Percentiles rank a stretch among this genome's conserved stretches.
phyloP scores from a whole-genome alignment of 2,797 vertebrate species.

The Anas georgica region DNA sequence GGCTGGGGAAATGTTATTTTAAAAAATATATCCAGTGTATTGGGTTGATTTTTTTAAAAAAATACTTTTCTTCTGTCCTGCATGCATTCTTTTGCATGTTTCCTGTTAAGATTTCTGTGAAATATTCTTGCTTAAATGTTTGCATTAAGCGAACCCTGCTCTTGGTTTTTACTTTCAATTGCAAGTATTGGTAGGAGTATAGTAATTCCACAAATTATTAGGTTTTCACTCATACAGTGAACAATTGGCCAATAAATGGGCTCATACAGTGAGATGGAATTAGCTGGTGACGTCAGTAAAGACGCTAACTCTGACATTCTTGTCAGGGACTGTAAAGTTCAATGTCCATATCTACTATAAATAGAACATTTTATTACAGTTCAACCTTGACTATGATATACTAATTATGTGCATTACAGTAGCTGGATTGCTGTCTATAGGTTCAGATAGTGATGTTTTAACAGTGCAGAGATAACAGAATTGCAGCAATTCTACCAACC shows the following conservation, averaged over 20 bases:
- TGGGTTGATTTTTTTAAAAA: background rate
- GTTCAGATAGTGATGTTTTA: background rate
- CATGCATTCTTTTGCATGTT: background rate
- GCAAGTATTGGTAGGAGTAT: background rate
- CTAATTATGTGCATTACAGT: background rate
- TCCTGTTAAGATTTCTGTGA: background rate
- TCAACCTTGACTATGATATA: background rate
- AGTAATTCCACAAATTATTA: background rate
- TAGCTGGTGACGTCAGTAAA: background rate
- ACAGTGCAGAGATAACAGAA: background rate
- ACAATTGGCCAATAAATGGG: background rate
- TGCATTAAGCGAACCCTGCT: background rate
- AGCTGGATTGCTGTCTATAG: background rate
- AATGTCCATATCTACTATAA: background rate
- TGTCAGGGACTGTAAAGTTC: background rate
- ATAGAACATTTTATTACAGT: background rate
- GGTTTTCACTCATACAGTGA: background rate
- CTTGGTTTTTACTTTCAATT: background rate
- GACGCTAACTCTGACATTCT: background rate
- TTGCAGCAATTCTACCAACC: background rate
- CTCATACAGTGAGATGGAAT: background rate
- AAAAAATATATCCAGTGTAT: background rate
- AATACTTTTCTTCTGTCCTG: background rate
- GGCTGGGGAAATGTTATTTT: background rate
- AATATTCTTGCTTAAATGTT: background rate